Conservation (phyloP, 2,888 invertebrate genomes). For the Xestia ashworthii region DNA sequence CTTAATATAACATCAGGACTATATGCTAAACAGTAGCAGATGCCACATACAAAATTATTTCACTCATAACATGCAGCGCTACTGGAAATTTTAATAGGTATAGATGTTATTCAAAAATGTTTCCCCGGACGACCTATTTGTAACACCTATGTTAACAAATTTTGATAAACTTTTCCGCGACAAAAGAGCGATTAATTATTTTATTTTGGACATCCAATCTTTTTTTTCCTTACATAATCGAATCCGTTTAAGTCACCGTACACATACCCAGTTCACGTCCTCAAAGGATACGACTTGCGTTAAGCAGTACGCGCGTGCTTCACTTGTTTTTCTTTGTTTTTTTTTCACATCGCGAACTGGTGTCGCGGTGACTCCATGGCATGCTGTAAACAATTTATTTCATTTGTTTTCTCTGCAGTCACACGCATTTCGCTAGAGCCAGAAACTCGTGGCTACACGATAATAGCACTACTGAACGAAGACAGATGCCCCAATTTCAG, state of each 20-base stretch:
- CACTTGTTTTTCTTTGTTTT: background rate
- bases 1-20: background rate
- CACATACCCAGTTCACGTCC: background rate
- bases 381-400: background rate
- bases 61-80: no score
- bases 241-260: background rate
- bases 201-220: background rate
- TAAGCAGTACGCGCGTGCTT: background rate
- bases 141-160: no score
- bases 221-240: background rate
- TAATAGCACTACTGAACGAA: conserved; percentile 32
- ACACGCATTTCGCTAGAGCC: background rate
- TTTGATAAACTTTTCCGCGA: background rate
- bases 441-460: background rate
- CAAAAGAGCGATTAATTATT: background rate
- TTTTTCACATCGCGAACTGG: background rate
- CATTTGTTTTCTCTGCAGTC: background rate
- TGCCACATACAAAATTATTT: no score
- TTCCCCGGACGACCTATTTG: background rate
- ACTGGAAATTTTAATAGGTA: background rate
- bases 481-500: conserved; percentile 54
- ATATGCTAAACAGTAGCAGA: no score
- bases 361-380: background rate
- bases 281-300: background rate
- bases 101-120: background rate